phyloP scores from a whole-genome alignment of 30 jellyfish, hydroid and myxozoan species.

The Turritopsis rubra region DNA sequence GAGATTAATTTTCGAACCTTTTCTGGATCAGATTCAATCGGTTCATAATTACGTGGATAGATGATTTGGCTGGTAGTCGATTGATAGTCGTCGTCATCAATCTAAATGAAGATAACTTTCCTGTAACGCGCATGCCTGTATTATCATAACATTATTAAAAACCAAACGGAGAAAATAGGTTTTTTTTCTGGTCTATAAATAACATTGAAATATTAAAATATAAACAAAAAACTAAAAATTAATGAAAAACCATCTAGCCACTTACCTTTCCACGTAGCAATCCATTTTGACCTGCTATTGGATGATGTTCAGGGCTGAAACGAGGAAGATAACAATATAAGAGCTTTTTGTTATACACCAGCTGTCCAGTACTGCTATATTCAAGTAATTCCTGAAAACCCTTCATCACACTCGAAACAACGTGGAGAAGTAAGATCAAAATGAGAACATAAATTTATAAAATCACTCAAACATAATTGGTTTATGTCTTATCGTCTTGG shows the following conservation, averaged over 20 bases:
- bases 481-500: neutral
- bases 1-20: neutral
- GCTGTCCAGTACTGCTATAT: neutral
- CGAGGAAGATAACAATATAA: neutral
- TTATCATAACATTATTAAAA: neutral
- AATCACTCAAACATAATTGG: neutral
- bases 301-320: neutral
- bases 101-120: slow-evolving; percentile 1
- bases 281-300: neutral
- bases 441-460: neutral
- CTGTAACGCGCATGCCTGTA: too few relatives aligned
- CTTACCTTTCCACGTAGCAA: neutral
- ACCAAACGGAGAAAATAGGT: neutral
- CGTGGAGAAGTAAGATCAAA: neutral
- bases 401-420: neutral
- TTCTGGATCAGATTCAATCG: slow-evolving; percentile 33
- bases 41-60: slow-evolving; percentile 42
- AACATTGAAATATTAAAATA: too few relatives aligned
- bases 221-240: too few relatives aligned
- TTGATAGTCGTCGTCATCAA: slow-evolving; percentile 31
- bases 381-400: neutral
- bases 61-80: slow-evolving; percentile 30
- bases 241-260: neutral
- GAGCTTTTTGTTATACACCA: neutral
- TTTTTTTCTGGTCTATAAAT: too few relatives aligned